Conservation (phyloP, 2,888 invertebrate species). For the Leistus spinibarbis region DNA sequence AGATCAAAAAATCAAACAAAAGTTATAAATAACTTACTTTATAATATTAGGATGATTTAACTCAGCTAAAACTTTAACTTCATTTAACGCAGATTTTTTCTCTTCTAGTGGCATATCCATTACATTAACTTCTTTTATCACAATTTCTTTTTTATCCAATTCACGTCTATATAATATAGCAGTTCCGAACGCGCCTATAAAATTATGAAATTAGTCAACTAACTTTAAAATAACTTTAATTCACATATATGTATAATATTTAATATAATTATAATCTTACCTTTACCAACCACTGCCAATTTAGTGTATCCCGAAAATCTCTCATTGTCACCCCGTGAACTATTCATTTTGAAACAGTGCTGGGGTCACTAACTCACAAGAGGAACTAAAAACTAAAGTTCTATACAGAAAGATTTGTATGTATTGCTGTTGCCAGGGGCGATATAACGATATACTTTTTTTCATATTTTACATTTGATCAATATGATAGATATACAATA, state of each 20-base stretch:
- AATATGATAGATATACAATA: conserved; percentile 1
- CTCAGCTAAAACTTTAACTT: conserved; percentile 71
- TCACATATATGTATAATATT: not conserved
- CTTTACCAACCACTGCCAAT: conserved; percentile 67
- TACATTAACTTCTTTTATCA: conserved; percentile 77
- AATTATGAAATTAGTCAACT: not conserved
- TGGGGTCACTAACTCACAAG: not conserved
- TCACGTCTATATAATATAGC: conserved; percentile 70
- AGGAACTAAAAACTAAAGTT: not conserved
- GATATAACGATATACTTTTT: conserved; percentile 11
- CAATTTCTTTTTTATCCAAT: conserved; percentile 68
- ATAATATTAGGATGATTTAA: conserved; percentile 77
- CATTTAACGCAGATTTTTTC: conserved; percentile 71
- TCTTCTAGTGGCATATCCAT: conserved; percentile 70
- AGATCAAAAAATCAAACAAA: too few relatives aligned
- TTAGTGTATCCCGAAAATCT: conserved; percentile 60
- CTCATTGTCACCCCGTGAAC: conserved; percentile 2
- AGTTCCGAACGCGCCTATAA: conserved; percentile 70
- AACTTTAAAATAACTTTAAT: not conserved
- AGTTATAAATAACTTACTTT: conserved; percentile 55
- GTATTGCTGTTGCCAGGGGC: conserved; percentile 31
- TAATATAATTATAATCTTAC: conserved; percentile 48
- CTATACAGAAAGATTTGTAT: conserved; percentile 6
- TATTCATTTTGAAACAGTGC: conserved; percentile 11
- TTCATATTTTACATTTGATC: not conserved